Conservation (phyloP, 2,113 vertebrate genomes). For the Poicephalus meyeri region DNA sequence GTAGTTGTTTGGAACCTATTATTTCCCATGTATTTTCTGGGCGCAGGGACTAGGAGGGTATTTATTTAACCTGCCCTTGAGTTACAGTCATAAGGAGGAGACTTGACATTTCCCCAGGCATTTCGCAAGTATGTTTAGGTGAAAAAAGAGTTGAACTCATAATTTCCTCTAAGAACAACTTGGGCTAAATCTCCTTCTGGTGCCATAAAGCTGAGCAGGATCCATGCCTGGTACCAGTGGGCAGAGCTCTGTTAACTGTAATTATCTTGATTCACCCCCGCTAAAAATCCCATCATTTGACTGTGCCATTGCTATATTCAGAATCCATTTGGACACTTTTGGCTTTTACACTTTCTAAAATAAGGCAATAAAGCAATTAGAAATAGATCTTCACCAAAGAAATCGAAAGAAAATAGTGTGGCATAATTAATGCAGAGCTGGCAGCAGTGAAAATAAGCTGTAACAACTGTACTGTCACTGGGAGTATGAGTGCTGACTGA, state of each 20-base stretch:
- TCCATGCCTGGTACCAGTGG: rapidly evolving
- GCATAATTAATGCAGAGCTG: not conserved
- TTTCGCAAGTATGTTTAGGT: not conserved
- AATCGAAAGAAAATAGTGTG: not conserved
- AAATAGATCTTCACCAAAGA: not conserved
- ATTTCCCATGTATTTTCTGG: not conserved
- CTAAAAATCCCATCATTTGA: not conserved
- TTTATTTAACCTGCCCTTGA: not conserved
- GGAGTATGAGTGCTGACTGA: not conserved
- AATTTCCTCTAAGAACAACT: not conserved
- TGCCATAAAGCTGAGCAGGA: not conserved
- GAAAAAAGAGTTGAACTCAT: not conserved
- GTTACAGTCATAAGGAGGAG: not conserved
- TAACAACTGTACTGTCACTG: rapidly evolving
- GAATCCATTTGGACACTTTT: not conserved
- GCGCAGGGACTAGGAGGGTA: not conserved
- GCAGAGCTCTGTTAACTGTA: not conserved
- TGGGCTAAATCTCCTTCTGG: not conserved
- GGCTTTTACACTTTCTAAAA: not conserved
- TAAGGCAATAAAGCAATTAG: slow-evolving; percentile 1
- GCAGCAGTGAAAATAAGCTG: not conserved
- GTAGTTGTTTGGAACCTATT: not conserved
- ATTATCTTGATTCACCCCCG: not conserved
- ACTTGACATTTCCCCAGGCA: not conserved
- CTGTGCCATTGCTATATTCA: not conserved